Evolutionary conservation across 2,888 invertebrate species (phyloP), one percentile per base, ranked within the genome.

Genomic region (Sesia apiformis): DNA sequence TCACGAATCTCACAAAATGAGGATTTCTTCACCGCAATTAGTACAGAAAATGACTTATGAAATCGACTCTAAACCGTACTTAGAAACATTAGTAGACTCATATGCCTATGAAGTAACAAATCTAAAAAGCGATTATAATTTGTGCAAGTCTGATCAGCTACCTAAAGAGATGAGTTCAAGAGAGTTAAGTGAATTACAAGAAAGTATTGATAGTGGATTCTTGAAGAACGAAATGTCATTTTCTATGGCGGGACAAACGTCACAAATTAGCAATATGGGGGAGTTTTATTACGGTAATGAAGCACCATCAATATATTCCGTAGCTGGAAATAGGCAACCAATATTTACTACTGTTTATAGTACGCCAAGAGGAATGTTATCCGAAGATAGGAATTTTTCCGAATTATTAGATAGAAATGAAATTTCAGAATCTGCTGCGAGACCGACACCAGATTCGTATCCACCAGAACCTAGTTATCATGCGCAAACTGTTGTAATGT

Each of bases 331-430:
- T 81, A 91, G 93, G 56, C 91, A 93, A 75, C 92, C 93, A 63
- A 91, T 91, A 55, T 94, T 93, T 68, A 94, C 94, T n/a, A 93
- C 93, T 52, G 93, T 94, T 5, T 94, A 94, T 75, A 94, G 94
- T 23, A 93, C 92, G 58, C 92, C 93, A 53, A 91, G 92, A 64
- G 91, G 92, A 52, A 91, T 91, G 63, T 91, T 91, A 63, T 89
- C 91, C 59, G 92, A 93, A 76, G 91, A 92, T 56, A 90, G 90
- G 60, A 91, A 90, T 79, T 93, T 93, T 84, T 93, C 94, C 57
- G 94, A 94, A 74, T 83, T 93, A 69, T 90, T 93, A 70, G 93
- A 93, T 84, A 92, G 86, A 78, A 86, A 87, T 78, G 84, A 87
- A 86, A 87, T 87, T 82, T 59, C 72, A 60, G 85, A 87, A 67